Conservation (phyloP, 2,888 invertebrate genomes). For the Embidobia sp. region DNA sequence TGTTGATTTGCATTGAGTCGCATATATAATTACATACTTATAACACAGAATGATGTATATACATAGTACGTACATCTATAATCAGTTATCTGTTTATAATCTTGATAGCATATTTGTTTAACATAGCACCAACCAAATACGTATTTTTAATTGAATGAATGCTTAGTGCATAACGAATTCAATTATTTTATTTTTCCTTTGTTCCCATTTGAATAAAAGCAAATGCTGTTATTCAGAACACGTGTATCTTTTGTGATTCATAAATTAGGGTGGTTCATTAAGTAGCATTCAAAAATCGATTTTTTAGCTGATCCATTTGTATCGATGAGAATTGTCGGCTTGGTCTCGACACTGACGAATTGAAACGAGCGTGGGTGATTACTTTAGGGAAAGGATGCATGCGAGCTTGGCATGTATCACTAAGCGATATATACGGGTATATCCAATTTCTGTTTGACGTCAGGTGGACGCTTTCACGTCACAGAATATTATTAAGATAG, state of each 20-base stretch:
- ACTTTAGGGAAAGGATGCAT: slow-evolving; percentile 48
- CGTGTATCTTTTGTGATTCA: slow-evolving; percentile 47
- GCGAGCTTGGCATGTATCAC: slow-evolving; percentile 49
- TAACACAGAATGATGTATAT: no score
- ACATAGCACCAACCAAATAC: no score
- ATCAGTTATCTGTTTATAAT: no score
- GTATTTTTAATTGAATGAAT: no score
- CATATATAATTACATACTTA: no score
- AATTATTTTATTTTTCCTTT: slow-evolving; percentile 25
- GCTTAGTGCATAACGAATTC: neutral
- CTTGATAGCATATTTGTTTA: no score
- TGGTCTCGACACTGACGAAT: slow-evolving; percentile 76
- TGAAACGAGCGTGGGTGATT: slow-evolving; percentile 61
- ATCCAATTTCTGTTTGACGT: slow-evolving; percentile 64
- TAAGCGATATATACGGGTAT: slow-evolving; percentile 32
- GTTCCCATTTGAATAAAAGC: slow-evolving; percentile 26
- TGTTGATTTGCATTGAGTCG: no score
- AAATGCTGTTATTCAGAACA: slow-evolving; percentile 30
- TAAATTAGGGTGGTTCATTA: slow-evolving; percentile 53
- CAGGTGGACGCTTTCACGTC: slow-evolving; percentile 77
- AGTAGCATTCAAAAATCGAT: slow-evolving; percentile 55
- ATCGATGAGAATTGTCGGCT: slow-evolving; percentile 73
- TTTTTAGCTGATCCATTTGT: slow-evolving; percentile 58
- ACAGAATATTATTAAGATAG: slow-evolving; percentile 17
- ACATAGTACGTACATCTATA: no score